Evolutionary conservation across 2,113 vertebrate genomes (phyloP).

Genomic region (Rhinoderma darwinii): DNA sequence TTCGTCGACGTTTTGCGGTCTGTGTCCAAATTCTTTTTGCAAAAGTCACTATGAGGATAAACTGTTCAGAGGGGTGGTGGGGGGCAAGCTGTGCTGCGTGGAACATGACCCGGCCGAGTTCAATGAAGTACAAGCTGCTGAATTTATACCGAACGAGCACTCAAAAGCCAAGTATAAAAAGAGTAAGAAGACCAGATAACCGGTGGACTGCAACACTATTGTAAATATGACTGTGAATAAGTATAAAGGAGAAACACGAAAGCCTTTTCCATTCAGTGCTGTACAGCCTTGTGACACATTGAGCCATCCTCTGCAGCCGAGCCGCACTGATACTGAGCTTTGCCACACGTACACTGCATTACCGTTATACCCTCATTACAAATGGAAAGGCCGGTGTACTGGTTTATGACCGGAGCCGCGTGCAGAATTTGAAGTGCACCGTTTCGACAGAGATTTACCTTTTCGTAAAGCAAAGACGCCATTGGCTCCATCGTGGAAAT

Average conservation of each 20-base stretch:
- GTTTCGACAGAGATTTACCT: constrained; percentile 62
- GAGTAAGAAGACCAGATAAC: constrained; percentile 68
- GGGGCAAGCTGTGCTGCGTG: constrained; percentile 83
- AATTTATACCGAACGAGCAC: constrained; percentile 66
- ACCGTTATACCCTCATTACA: constrained; percentile 73
- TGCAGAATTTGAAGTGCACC: constrained; percentile 66
- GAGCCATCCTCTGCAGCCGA: constrained; percentile 76
- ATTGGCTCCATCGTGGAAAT: constrained; percentile 65
- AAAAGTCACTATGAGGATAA: constrained; percentile 88
- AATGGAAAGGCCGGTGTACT: constrained; percentile 54
- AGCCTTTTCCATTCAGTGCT: constrained; percentile 64
- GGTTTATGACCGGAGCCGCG: constrained; percentile 63
- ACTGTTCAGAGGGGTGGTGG: constrained; percentile 73
- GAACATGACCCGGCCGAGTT: constrained; percentile 85
- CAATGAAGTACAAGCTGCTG: constrained; percentile 62
- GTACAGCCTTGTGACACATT: constrained; percentile 70
- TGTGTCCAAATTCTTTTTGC: constrained; percentile 98
- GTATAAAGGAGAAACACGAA: constrained; percentile 61
- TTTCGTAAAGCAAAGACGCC: constrained; percentile 71
- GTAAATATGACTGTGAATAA: constrained; percentile 75
- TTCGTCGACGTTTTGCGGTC: constrained; percentile 89
- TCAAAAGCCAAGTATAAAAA: constrained; percentile 69
- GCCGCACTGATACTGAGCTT: constrained; percentile 80
- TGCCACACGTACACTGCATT: constrained; percentile 71
- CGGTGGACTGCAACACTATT: constrained; percentile 70